Conservation (phyloP, 2,113 vertebrate genomes). For the Numenius arquata region DNA sequence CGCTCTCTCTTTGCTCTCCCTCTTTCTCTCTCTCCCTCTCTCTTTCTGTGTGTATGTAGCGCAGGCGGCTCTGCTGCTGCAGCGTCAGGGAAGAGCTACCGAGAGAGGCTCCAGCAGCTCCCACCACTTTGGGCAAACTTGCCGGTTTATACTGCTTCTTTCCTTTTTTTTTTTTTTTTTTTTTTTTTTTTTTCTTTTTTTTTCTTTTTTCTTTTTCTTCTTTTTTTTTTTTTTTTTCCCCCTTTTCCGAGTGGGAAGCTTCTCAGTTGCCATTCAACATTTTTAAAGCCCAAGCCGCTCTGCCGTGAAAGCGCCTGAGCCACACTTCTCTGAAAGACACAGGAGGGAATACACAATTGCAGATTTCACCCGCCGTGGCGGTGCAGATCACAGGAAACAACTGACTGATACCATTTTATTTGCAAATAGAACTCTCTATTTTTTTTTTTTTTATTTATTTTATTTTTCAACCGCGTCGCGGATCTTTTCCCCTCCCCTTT, state of each 20-base stretch:
- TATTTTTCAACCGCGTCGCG: neutral
- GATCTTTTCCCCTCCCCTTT: slow-evolving; percentile 38
- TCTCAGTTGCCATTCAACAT: slow-evolving; percentile 56
- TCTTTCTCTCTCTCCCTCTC: slow-evolving; percentile 26
- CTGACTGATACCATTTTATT: slow-evolving; percentile 64
- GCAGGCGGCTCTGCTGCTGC: slow-evolving; percentile 57
- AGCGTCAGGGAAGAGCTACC: slow-evolving; percentile 57
- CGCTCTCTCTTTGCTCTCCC: neutral
- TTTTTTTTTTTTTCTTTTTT: neutral
- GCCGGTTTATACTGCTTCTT: slow-evolving; percentile 39
- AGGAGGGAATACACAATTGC: slow-evolving; percentile 70
- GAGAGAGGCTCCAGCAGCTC: slow-evolving; percentile 52
- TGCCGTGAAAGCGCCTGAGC: slow-evolving; percentile 57
- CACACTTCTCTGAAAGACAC: slow-evolving; percentile 60
- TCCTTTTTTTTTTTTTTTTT: neutral
- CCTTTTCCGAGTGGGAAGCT: slow-evolving; percentile 38
- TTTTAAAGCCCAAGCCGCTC: slow-evolving; percentile 42
- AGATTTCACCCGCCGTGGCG: slow-evolving; percentile 69
- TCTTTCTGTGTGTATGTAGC: slow-evolving; percentile 58
- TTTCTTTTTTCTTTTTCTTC: neutral
- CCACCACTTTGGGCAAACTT: slow-evolving; percentile 76
- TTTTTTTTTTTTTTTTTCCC: neutral
- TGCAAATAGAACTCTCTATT: slow-evolving; percentile 47
- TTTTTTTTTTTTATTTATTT: neutral
- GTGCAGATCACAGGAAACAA: slow-evolving; percentile 70